Percentiles rank a stretch among this genome's conserved stretches.
phyloP scores from a whole-genome alignment of 2,888 invertebrate genomes.

The Miltochrista miniata region DNA sequence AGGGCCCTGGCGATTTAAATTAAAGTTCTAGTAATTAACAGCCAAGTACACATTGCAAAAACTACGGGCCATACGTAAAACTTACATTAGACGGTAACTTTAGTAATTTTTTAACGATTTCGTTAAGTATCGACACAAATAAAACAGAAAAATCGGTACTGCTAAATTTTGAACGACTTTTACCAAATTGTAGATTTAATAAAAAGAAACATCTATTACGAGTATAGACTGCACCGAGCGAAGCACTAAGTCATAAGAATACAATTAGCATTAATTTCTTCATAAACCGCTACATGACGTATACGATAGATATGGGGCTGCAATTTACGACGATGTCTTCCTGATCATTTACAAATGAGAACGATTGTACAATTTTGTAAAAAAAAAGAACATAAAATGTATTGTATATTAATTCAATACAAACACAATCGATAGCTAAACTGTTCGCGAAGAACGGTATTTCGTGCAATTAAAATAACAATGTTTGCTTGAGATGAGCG shows the following conservation, averaged over 20 bases:
- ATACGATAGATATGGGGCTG: not conserved
- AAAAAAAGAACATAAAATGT: not conserved
- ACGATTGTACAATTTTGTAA: conserved; percentile 20
- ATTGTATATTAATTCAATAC: conserved; percentile 23
- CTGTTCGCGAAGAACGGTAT: conserved; percentile 33
- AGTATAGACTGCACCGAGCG: not conserved
- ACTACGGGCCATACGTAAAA: no score
- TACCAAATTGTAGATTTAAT: not conserved
- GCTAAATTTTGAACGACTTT: not conserved
- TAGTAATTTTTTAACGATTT: no score
- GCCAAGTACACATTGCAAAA: no score
- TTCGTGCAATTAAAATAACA: conserved; percentile 33
- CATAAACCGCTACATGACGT: conserved; percentile 1
- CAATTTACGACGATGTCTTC: not conserved
- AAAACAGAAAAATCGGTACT: no score
- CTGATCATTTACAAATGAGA: conserved; percentile 4
- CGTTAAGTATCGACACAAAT: no score
- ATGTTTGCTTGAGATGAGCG: conserved; percentile 7
- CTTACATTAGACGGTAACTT: no score
- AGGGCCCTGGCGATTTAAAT: no score
- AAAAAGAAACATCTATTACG: not conserved
- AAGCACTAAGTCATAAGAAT: not conserved
- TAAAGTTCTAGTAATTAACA: no score
- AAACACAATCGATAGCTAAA: conserved; percentile 25
- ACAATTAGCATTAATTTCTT: conserved; percentile 1